Conservation (phyloP, 2,113 vertebrate species). For the Baryphthengus martii region DNA sequence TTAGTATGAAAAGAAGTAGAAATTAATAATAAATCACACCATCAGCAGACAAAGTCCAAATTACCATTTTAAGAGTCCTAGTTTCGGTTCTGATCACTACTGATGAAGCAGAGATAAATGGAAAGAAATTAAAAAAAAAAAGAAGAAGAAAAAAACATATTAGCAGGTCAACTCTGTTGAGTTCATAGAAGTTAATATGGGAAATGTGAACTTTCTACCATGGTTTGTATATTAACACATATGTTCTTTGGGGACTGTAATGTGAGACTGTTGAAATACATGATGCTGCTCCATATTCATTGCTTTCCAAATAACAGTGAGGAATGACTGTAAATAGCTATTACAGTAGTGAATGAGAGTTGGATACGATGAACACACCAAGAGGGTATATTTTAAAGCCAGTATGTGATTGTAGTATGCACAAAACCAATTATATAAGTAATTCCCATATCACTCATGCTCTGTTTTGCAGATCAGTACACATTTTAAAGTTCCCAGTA, state of each 20-base stretch:
- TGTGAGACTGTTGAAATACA: not conserved
- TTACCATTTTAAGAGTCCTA: not conserved
- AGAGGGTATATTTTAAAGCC: conserved; percentile 57
- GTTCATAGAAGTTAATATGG: not conserved
- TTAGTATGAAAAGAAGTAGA: not conserved
- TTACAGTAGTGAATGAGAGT: conserved; percentile 26
- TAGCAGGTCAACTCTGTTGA: not conserved
- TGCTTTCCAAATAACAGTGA: conserved; percentile 51
- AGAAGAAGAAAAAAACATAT: not conserved
- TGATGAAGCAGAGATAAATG: not conserved
- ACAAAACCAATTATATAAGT: conserved; percentile 59
- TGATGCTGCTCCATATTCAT: conserved; percentile 16
- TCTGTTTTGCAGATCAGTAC: conserved; percentile 60
- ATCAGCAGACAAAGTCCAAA: not conserved
- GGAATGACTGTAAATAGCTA: conserved; percentile 38
- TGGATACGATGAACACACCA: conserved; percentile 51
- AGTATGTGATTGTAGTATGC: conserved; percentile 4
- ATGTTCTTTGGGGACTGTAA: not conserved
- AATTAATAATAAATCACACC: not conserved
- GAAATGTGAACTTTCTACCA: not conserved
- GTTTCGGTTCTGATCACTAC: not conserved
- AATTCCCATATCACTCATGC: conserved; percentile 27
- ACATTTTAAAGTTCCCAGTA: conserved; percentile 41
- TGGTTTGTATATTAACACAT: not conserved
- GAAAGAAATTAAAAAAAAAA: not conserved